A percentile compares a stretch with the other conserved stretches of the same genome.
phyloP scores from a whole-genome alignment of 2,888 invertebrate genomes.

The Pantelozetes paolii region DNA sequence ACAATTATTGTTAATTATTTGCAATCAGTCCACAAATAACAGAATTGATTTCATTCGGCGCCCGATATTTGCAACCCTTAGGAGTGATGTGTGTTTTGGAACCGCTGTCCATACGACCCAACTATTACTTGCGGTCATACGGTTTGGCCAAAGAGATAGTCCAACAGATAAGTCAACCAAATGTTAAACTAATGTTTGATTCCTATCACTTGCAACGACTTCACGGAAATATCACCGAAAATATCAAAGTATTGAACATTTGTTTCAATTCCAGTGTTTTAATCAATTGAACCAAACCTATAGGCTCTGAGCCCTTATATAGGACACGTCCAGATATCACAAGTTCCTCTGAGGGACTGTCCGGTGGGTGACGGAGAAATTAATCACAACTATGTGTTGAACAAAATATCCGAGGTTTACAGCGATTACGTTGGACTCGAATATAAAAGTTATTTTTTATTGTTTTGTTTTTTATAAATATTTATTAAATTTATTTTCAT shows the following conservation, averaged over 20 bases:
- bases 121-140: slow-evolving; percentile 43
- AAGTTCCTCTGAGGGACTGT: slow-evolving; percentile 41
- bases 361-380: slow-evolving; percentile 42
- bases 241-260: slow-evolving; percentile 33
- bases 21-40: neutral
- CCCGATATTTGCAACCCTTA: slow-evolving; percentile 30
- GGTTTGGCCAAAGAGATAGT: slow-evolving; percentile 36
- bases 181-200: slow-evolving; percentile 41
- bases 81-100: slow-evolving; percentile 40
- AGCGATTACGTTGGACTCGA: slow-evolving; percentile 42
- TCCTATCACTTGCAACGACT: slow-evolving; percentile 42
- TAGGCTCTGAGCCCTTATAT: slow-evolving; percentile 28
- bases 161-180: slow-evolving; percentile 32
- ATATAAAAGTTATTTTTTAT: slow-evolving; percentile 38
- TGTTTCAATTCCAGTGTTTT: neutral
- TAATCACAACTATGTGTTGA: slow-evolving; percentile 40
- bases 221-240: slow-evolving; percentile 40
- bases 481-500: neutral
- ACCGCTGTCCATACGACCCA: slow-evolving; percentile 39
- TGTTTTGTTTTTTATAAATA: neutral
- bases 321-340: slow-evolving; percentile 44
- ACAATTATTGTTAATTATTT: neutral
- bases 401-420: slow-evolving; percentile 27
- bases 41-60: slow-evolving; percentile 37
- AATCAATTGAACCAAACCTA: too few relatives aligned